Base-by-base conservation (phyloP, 1,140 invertebrate genomes). In the Polyergus mexicanus region DNA sequence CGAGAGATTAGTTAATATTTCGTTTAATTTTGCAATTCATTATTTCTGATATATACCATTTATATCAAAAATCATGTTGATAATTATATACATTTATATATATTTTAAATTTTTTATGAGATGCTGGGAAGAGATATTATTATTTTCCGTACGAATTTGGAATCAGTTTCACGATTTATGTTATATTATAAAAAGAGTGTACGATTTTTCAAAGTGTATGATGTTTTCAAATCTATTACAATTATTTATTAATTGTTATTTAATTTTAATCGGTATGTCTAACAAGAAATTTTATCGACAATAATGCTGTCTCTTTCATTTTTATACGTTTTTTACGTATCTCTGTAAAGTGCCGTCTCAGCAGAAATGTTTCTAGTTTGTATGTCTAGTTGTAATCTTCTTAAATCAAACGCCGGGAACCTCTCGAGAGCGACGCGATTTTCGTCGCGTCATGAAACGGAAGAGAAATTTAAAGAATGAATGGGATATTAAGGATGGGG, bases 401-500 rank as follows among this genome's bases (percentile, higher is more conserved):
- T 80, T 80, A 80, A 80, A 80, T 80, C n/a, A 80, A 80, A 80
- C n/a, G 77, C 56, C 63, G 38, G 58, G 77, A 38, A 56, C 56
- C 77, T 69, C 77, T 68, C 32, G 60, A 77, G 58, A 63, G n/a
- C 71, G 71, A 84, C 69, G 71, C 32, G 60, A 84, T 63, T 75
- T 76, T 41, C 44, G 25, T 47, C 74, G 74, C 19, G 66, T 85
- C 69, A 60, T 28, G 41, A 60, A 80, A 75, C n/a, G 76, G 68
- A 62, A 88, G 56, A 68, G 54, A 75, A 81, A 78, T 78, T 75
- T 76, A 60, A 84, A 84, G 63, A 86, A 51, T 58, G 25, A 32
- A 28, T 78, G 86, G 63, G 28, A 78, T 54, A 16, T 44, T 60
- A 76, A 69, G n/a, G 41, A 25, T 41, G 60, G 22, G 74, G 47